These are phyloP conservation scores for Luffia ferchaultella DNA, from an alignment of 2,888 invertebrate genomes.

Conservation along the genomic window DNA sequence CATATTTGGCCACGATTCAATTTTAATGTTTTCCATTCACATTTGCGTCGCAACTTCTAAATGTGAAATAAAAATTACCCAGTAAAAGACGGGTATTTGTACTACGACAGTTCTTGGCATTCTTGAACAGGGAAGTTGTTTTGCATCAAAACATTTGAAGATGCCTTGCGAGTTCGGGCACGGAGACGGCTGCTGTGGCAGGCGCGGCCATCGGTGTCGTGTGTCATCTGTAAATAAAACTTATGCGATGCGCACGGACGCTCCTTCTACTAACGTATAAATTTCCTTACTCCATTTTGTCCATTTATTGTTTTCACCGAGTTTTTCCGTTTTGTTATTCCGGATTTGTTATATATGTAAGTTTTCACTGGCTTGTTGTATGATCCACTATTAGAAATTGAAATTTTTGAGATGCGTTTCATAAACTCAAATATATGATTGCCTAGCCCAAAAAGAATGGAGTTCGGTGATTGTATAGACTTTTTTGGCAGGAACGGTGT, in stretches of 20 bases:
- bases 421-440: too few relatives aligned
- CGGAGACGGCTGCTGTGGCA: too few relatives aligned
- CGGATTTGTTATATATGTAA: not conserved
- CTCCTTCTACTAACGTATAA: not conserved
- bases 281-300: not conserved
- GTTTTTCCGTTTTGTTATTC: not conserved
- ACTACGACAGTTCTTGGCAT: not conserved
- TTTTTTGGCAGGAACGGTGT: too few relatives aligned
- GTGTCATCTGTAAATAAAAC: not conserved
- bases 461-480: too few relatives aligned
- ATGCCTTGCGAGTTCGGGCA: not conserved
- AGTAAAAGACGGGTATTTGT: not conserved
- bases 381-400: too few relatives aligned
- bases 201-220: not conserved
- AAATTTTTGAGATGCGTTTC: too few relatives aligned
- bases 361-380: too few relatives aligned
- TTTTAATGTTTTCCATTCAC: constrained; percentile 49
- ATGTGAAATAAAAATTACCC: constrained; percentile 52
- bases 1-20: constrained; percentile 59
- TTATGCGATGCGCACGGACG: not conserved
- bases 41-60: constrained; percentile 56
- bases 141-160: not conserved
- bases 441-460: too few relatives aligned
- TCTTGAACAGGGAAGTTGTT: not conserved
- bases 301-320: constrained; percentile 1